Evolutionary conservation across 2,797 vertebrate genomes (phyloP).

Genomic region (Sebastes kiyomatsui): DNA sequence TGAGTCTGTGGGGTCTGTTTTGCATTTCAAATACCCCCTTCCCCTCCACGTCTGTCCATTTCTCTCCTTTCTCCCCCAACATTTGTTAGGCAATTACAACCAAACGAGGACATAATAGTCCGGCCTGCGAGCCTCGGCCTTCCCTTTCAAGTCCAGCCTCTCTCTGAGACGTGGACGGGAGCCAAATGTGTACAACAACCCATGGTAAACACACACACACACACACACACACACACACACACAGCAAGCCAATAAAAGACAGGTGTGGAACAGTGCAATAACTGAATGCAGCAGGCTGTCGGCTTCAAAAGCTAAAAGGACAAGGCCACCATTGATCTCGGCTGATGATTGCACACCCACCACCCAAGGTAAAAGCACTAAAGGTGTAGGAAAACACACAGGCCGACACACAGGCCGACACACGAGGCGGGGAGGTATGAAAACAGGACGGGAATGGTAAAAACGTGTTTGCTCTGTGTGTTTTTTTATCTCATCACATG

Average conservation of each 20-base stretch:
- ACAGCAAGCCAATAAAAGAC: slow-evolving; percentile 66
- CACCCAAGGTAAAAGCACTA: slow-evolving; percentile 42
- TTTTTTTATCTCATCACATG: slow-evolving; percentile 10
- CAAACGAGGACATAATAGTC: slow-evolving; percentile 73
- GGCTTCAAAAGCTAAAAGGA: slow-evolving; percentile 54
- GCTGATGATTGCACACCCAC: slow-evolving; percentile 49
- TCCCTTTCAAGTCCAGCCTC: slow-evolving; percentile 63
- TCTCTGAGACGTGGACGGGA: slow-evolving; percentile 34
- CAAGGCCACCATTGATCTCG: slow-evolving; percentile 66
- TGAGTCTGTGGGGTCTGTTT: slow-evolving; percentile 40
- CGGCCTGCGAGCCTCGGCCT: slow-evolving; percentile 25
- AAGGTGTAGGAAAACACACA: slow-evolving; percentile 31
- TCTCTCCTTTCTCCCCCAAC: slow-evolving; percentile 44
- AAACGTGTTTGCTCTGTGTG: slow-evolving; percentile 39
- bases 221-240: slow-evolving; percentile 13
- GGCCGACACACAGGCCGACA: slow-evolving; percentile 17
- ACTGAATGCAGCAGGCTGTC: slow-evolving; percentile 58
- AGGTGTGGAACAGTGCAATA: slow-evolving; percentile 66
- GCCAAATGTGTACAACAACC: slow-evolving; percentile 54
- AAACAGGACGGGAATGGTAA: slow-evolving; percentile 31
- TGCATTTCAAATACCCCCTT: slow-evolving; percentile 58
- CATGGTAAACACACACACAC: slow-evolving; percentile 34
- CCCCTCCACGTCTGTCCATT: neutral
- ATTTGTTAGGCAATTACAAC: slow-evolving; percentile 81
- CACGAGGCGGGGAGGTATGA: neutral